These are phyloP conservation scores for Aphodius sticticus DNA, from an alignment of 2,888 invertebrate genomes.

Conservation along the genomic window DNA sequence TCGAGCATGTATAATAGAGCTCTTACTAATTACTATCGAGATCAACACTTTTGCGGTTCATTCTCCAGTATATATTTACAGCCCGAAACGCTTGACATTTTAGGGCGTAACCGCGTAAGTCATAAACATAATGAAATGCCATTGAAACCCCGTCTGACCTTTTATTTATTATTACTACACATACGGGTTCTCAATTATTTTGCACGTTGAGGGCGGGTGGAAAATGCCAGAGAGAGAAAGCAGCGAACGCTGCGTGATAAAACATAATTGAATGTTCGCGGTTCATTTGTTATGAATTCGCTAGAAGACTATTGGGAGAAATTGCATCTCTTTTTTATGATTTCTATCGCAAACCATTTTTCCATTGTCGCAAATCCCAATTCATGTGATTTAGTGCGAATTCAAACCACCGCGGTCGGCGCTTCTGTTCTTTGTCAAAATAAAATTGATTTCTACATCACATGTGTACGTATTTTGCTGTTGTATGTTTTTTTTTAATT, in stretches of 20 bases:
- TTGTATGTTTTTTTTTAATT: too few species aligned
- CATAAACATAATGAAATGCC: slow-evolving; percentile 4
- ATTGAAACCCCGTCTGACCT: background rate
- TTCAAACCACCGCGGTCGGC: too few species aligned
- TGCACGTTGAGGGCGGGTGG: background rate
- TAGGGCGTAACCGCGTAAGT: background rate
- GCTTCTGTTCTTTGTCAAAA: too few species aligned
- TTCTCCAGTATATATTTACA: background rate
- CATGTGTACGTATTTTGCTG: too few species aligned
- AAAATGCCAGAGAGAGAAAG: background rate
- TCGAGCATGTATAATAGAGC: background rate
- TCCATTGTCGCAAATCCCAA: too few species aligned
- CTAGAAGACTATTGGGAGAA: background rate
- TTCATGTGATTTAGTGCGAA: too few species aligned
- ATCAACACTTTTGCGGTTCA: background rate
- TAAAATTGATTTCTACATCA: too few species aligned
- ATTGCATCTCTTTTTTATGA: background rate
- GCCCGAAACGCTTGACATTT: background rate
- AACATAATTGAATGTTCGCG: background rate
- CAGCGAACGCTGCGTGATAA: background rate
- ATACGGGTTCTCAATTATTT: slow-evolving; percentile 4
- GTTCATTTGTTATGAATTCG: background rate
- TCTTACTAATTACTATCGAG: background rate
- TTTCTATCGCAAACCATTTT: background rate
- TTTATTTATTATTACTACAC: background rate